Conservation (phyloP, 30 jellyfish, hydroid and myxozoan species). For the Aurelia sp. region DNA sequence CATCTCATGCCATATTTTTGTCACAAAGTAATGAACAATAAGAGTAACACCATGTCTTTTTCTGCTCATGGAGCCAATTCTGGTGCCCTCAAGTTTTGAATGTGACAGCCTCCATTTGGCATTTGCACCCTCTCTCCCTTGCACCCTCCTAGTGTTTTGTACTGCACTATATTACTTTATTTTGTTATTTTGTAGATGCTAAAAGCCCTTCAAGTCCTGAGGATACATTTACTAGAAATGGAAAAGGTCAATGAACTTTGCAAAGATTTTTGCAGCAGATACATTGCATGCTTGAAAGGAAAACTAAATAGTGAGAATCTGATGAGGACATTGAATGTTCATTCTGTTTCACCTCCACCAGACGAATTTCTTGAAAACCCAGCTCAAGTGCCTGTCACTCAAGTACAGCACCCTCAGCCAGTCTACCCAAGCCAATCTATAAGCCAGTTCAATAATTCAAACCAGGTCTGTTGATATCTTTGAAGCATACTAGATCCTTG, state of each 20-base stretch:
- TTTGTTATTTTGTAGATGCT: conserved; percentile 69
- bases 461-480: conserved; percentile 9
- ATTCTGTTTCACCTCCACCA: conserved; percentile 84
- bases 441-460: conserved; percentile 19
- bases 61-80: too few species aligned
- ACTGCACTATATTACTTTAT: not conserved
- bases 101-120: too few species aligned
- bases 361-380: conserved; percentile 51
- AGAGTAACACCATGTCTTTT: too few species aligned
- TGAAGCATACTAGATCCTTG: too few species aligned
- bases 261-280: conserved; percentile 95
- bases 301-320: conserved; percentile 95
- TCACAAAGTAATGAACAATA: too few species aligned
- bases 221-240: conserved; percentile 91
- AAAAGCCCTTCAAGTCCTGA: conserved; percentile 89
- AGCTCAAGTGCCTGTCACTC: conserved; percentile 30
- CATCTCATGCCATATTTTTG: too few species aligned
- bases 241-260: conserved; percentile 96
- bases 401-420: conserved; percentile 59
- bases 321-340: conserved; percentile 91
- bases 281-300: conserved; percentile 92
- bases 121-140: too few species aligned
- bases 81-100: too few species aligned
- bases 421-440: conserved; percentile 26
- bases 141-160: too few species aligned